phyloP scores from a whole-genome alignment of 2,113 vertebrate species.

The Pygoscelis antarcticus region DNA sequence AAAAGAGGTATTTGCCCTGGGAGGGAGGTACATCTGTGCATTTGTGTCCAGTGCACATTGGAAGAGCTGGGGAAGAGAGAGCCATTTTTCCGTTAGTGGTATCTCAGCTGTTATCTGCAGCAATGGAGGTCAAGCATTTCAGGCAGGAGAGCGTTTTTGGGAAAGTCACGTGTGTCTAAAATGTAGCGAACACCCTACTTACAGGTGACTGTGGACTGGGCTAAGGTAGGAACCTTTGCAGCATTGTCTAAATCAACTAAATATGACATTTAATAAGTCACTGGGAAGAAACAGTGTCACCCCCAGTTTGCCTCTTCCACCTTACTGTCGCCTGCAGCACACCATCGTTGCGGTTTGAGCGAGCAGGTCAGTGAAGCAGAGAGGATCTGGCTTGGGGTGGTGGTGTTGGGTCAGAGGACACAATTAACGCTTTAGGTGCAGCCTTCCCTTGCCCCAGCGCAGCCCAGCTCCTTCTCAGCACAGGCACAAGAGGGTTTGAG shows the following conservation, averaged over 20 bases:
- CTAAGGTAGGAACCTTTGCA: not conserved
- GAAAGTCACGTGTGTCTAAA: not conserved
- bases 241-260: not conserved
- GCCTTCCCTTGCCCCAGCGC: not conserved
- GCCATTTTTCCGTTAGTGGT: not conserved
- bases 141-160: not conserved
- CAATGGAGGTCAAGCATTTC: not conserved
- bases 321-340: not conserved
- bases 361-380: not conserved
- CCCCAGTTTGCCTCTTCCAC: not conserved
- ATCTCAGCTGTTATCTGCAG: not conserved
- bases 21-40: not conserved
- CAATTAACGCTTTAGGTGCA: not conserved
- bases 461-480: not conserved
- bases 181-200: fast-evolving
- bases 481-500: not conserved
- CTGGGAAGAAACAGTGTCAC: not conserved
- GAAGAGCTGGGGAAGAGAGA: not conserved
- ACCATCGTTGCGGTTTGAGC: fast-evolving
- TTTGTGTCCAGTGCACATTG: not conserved
- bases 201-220: not conserved
- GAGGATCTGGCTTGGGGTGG: not conserved
- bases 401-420: not conserved
- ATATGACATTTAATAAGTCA: not conserved
- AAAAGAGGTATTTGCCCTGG: not conserved